Base-by-base conservation (phyloP, 2,797 vertebrate genomes). In the Valencia hispanica region DNA sequence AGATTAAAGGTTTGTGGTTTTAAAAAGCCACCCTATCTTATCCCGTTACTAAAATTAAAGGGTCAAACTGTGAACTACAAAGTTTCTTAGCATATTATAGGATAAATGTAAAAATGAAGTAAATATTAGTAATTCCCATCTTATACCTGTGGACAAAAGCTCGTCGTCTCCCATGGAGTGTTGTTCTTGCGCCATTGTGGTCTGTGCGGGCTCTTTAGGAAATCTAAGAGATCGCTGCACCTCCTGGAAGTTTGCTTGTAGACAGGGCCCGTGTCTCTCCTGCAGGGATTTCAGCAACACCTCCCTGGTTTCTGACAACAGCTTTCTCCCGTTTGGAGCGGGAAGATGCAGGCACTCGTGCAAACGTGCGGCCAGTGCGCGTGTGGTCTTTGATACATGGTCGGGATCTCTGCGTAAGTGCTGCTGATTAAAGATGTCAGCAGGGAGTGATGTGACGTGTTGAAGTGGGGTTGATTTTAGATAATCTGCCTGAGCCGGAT, bases 241-340 rank as follows among this genome's bases (percentile, higher is more conserved):
- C 72, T 72, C 71, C 0, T 72, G 77, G 53, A 95, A 88, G 83
- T 93, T 94, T 66, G 90, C 80, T 59, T 93, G 83, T 53, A 96
- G 89, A 51, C 45, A 70, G 18, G 83, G 69, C 41, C 96, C 92
- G 27, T 96, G 94, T 0, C 75, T 84, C 75, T 95, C 79, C 75
- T 41, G 76, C 66, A 96, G 83, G 27, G 86, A 77, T 57, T 86
- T 87, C 70, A 93, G 66, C 68, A 96, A 89, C 0, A 80, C 82
- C n/a, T 89, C 84, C 83, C 86, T 93, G 84, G 83, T 94, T 81
- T 96, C 92, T 17, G 73, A 79, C 69, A 94, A 27, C 72, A 94
- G 79, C 73, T 89, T 79, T 74, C 86, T 84, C 41, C 61, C 79
- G 57, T 39, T 87, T 41, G 81, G 66, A 34, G 73, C 50, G 18